A percentile compares a stretch with the other conserved stretches of the same genome.
phyloP scores from a whole-genome alignment of 2,888 invertebrate genomes.

The Blera fallax region DNA sequence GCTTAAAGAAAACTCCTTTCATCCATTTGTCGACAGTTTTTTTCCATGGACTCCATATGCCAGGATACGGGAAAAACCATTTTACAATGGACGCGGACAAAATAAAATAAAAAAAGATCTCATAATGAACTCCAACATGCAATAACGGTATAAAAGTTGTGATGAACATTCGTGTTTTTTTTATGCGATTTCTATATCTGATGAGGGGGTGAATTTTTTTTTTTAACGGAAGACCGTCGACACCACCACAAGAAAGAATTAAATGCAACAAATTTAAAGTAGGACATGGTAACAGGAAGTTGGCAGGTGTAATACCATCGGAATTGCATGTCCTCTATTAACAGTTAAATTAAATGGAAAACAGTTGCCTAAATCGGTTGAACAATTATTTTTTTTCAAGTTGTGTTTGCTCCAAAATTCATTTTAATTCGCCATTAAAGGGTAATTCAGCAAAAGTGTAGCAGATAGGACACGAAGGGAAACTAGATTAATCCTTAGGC shows the following conservation, averaged over 20 bases:
- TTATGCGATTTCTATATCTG: background rate
- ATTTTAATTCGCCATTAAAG: slow-evolving; percentile 26
- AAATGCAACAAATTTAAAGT: slow-evolving; percentile 51
- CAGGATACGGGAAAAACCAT: slow-evolving; percentile 32
- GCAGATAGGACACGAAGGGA: background rate
- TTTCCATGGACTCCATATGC: slow-evolving; percentile 37
- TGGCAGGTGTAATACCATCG: slow-evolving; percentile 43
- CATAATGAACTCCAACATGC: slow-evolving; percentile 69
- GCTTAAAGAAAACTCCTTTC: slow-evolving; percentile 2
- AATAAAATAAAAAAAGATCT: slow-evolving; percentile 9
- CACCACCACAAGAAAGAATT: background rate
- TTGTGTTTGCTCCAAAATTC: background rate
- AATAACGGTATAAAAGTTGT: slow-evolving; percentile 66
- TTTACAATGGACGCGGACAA: slow-evolving; percentile 33
- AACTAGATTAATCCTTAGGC: background rate
- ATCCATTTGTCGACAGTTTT: slow-evolving; percentile 30
- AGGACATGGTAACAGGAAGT: slow-evolving; percentile 21
- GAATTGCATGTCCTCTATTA: slow-evolving; percentile 52
- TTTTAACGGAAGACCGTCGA: background rate
- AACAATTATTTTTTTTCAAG: background rate
- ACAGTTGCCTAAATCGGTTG: slow-evolving; percentile 34
- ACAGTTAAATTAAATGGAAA: slow-evolving; percentile 28
- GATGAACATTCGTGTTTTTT: slow-evolving; percentile 36
- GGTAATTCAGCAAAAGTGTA: background rate
- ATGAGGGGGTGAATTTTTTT: background rate